phyloP scores from a whole-genome alignment of 2,888 invertebrate genomes.

The Phytoseiulus persimilis region DNA sequence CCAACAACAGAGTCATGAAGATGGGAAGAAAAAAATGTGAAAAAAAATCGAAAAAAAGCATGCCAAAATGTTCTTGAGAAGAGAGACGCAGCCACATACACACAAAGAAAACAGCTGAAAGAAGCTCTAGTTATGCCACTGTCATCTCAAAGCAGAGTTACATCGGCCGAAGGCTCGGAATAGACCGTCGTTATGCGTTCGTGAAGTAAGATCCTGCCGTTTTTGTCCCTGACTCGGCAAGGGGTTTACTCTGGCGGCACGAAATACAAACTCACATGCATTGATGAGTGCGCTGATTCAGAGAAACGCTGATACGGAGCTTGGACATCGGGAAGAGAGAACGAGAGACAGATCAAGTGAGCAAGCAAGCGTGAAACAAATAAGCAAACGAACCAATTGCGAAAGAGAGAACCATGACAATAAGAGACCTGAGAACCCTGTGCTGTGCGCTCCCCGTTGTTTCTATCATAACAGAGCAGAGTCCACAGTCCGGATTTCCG shows the following conservation, averaged over 20 bases:
- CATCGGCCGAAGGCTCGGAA: background rate
- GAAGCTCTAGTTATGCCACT: background rate
- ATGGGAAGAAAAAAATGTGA: background rate
- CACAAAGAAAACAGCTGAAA: background rate
- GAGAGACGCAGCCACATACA: background rate
- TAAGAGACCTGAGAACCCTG: background rate
- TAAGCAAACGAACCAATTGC: background rate
- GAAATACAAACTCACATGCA: background rate
- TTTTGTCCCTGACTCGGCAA: background rate
- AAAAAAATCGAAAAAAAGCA: slow-evolving; percentile 32
- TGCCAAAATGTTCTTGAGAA: slow-evolving; percentile 7
- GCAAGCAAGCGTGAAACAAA: background rate
- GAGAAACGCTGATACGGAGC: background rate
- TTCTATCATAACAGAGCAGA: background rate
- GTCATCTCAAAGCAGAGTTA: background rate
- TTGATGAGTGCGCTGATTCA: background rate
- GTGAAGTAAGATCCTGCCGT: background rate
- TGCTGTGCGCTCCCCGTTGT: background rate
- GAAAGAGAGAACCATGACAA: background rate
- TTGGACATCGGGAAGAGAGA: background rate
- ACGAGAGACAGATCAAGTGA: background rate
- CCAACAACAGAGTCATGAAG: background rate
- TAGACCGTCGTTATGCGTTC: background rate
- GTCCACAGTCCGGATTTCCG: background rate
- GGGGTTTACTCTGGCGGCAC: too few relatives aligned